phyloP scores from a whole-genome alignment of 2,797 vertebrate genomes.

The Enteromius argenteus region DNA sequence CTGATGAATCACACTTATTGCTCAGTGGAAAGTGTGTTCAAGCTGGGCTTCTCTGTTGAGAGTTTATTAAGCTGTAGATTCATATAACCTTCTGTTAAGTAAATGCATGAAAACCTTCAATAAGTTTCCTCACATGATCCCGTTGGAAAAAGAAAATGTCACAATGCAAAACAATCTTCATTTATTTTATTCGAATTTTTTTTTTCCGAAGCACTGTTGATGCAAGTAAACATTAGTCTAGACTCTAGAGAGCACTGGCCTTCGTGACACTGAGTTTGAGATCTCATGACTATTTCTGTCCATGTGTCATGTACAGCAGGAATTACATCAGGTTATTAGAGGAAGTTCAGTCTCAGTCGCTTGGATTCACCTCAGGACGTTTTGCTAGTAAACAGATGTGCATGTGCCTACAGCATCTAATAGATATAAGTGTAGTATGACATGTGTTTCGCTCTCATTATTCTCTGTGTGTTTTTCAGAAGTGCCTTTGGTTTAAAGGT shows the following conservation, averaged over 20 bases:
- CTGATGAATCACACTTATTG: not conserved
- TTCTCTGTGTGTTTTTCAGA: not conserved
- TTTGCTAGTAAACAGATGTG: not conserved
- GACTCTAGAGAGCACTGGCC: not conserved
- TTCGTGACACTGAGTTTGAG: not conserved
- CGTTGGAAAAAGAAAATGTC: not conserved
- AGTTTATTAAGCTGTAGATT: not conserved
- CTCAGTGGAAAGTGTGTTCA: not conserved
- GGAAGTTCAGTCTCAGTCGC: not conserved
- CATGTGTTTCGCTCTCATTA: not conserved
- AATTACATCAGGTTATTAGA: conserved; percentile 7
- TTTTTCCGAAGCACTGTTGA: not conserved
- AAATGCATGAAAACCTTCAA: not conserved
- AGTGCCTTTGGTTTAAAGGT: not conserved
- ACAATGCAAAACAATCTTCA: not conserved
- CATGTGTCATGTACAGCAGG: conserved; percentile 8
- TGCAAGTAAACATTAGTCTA: not conserved
- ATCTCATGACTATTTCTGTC: not conserved
- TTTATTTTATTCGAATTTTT: not conserved
- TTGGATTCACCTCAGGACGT: not conserved
- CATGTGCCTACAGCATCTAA: not conserved
- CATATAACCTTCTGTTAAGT: not conserved
- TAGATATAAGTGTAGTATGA: not conserved
- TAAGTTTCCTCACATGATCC: not conserved
- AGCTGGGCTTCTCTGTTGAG: not conserved